Evolutionary conservation across 2,113 vertebrate genomes (phyloP).

Genomic region (Cinclus mexicanus): DNA sequence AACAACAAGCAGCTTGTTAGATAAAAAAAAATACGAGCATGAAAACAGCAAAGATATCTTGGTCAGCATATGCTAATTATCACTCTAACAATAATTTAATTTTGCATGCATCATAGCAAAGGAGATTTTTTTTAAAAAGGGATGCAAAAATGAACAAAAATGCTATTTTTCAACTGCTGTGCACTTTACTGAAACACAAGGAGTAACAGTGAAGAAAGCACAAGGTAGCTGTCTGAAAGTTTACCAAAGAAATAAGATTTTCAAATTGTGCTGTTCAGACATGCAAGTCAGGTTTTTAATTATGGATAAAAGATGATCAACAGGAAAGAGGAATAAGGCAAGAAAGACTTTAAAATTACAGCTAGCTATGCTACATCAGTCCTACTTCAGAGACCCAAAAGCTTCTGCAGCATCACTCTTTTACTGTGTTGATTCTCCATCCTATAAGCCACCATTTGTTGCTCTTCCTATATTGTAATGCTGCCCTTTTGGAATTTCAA

Average conservation of each 20-base stretch:
- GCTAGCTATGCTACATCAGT: not conserved
- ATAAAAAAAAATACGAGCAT: not conserved
- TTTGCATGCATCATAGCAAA: not conserved
- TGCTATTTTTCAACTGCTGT: not conserved
- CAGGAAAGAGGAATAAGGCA: not conserved
- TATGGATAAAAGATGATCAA: not conserved
- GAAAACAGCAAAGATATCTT: not conserved
- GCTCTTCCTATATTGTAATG: not conserved
- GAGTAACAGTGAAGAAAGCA: not conserved
- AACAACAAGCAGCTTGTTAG: not conserved
- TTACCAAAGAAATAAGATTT: not conserved
- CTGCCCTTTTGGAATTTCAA: not conserved
- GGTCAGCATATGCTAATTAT: not conserved
- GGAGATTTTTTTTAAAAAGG: not conserved
- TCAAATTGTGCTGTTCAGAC: not conserved
- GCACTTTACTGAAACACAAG: not conserved
- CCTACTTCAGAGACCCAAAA: not conserved
- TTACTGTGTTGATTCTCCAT: not conserved
- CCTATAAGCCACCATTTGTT: not conserved
- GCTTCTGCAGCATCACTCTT: not conserved
- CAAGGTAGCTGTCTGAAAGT: not conserved
- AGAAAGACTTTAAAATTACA: not conserved
- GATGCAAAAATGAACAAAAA: not conserved
- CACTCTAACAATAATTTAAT: not conserved
- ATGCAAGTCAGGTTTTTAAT: not conserved